phyloP scores from a whole-genome alignment of 2,888 invertebrate species.

The Heliconius cydno region DNA sequence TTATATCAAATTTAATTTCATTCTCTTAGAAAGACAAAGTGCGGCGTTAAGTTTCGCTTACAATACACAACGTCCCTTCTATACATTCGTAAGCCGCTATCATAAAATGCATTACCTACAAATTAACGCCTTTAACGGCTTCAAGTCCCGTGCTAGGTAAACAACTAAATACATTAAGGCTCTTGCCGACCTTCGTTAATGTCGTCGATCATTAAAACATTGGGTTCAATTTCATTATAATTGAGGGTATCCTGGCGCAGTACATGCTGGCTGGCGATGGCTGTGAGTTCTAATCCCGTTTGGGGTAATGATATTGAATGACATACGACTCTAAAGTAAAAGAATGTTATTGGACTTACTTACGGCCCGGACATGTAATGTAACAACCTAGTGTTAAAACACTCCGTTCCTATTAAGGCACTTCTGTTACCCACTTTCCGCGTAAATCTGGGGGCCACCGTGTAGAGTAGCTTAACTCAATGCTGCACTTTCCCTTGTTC shows the following conservation, averaged over 20 bases:
- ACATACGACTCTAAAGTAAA: too few species aligned
- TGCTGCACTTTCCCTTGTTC: background rate
- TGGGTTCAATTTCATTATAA: conserved; percentile 7
- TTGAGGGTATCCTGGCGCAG: background rate
- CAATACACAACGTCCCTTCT: conserved; percentile 47
- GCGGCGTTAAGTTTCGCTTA: background rate
- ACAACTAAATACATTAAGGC: conserved; percentile 62
- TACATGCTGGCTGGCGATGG: background rate
- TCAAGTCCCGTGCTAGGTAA: conserved; percentile 56
- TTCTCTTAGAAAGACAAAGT: too few species aligned
- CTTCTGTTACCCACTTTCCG: background rate
- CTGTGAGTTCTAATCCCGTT: background rate
- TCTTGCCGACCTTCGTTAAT: conserved; percentile 45
- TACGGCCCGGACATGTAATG: too few species aligned
- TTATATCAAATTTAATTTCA: too few species aligned
- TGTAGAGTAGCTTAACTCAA: too few species aligned
- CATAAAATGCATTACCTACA: conserved; percentile 70
- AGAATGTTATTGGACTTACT: too few species aligned
- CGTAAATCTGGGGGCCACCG: too few species aligned
- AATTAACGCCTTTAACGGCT: conserved; percentile 67
- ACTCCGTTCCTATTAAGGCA: background rate
- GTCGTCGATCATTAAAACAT: conserved; percentile 34
- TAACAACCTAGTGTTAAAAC: background rate
- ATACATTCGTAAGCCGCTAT: conserved; percentile 49
- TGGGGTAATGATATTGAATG: too few species aligned